A percentile compares a stretch with the other conserved stretches of the same genome.
Evolutionary conservation across 2,888 invertebrate species (phyloP).

Genomic region (Panopea generosa): DNA sequence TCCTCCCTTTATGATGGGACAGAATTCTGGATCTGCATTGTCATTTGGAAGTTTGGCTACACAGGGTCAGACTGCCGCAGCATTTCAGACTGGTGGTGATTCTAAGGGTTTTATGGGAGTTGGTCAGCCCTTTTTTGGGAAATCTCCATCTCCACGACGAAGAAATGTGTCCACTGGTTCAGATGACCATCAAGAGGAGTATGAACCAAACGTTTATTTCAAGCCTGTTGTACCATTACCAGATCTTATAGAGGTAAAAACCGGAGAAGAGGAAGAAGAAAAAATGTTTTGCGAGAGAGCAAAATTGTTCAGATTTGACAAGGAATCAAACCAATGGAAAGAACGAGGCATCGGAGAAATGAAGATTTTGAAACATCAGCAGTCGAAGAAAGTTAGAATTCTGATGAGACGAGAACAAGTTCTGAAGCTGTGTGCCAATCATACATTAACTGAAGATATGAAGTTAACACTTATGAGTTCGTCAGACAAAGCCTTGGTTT

Average conservation of each 20-base stretch:
- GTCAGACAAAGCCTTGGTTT: slow-evolving; percentile 87
- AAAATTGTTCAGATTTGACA: slow-evolving; percentile 92
- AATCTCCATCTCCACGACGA: slow-evolving; percentile 50
- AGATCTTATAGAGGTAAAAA: slow-evolving; percentile 91
- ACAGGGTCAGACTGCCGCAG: slow-evolving; percentile 21
- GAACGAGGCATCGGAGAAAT: slow-evolving; percentile 95
- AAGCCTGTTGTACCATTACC: slow-evolving; percentile 94
- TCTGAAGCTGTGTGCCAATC: slow-evolving; percentile 96
- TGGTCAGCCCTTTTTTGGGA: slow-evolving; percentile 49
- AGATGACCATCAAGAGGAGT: slow-evolving; percentile 87
- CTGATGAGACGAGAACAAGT: slow-evolving; percentile 96
- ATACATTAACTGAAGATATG: slow-evolving; percentile 92
- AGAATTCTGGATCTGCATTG: slow-evolving; percentile 25
- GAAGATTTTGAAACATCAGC: slow-evolving; percentile 88
- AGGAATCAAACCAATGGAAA: slow-evolving; percentile 93
- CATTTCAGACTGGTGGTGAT: slow-evolving; percentile 41
- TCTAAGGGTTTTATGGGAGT: slow-evolving; percentile 45
- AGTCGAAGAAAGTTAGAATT: slow-evolving; percentile 89
- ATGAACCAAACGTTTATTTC: slow-evolving; percentile 87
- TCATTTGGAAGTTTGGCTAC: slow-evolving; percentile 56
- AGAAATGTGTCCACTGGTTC: slow-evolving; percentile 57
- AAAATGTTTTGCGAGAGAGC: slow-evolving; percentile 92
- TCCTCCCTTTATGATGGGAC: slow-evolving; percentile 41
- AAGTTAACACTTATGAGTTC: slow-evolving; percentile 88
- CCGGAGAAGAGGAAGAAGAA: slow-evolving; percentile 95